Percentiles rank a stretch among this genome's conserved stretches.
Evolutionary conservation across 2,888 invertebrate species (phyloP).

Genomic region (Callyntrura sp.): DNA sequence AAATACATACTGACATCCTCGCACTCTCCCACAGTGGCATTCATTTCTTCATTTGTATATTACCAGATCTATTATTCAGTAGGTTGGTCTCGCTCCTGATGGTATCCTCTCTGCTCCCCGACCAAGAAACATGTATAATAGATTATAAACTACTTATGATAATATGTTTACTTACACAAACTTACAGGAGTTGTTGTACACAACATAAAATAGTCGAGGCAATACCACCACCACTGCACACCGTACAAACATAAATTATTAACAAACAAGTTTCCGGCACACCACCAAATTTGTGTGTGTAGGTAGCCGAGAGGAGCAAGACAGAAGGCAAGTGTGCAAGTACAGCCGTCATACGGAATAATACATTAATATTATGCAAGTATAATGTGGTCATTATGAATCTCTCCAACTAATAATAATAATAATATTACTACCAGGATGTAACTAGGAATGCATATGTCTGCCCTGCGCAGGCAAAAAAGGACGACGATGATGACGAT

Average conservation of each 20-base stretch:
- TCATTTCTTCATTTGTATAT: conserved; percentile 63
- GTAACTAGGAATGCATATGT: no score
- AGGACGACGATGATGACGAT: no score
- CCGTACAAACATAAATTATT: conserved; percentile 69
- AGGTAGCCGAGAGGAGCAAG: conserved; percentile 1
- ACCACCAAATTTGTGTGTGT: conserved; percentile 60
- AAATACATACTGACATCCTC: neutral
- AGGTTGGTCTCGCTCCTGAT: conserved; percentile 54
- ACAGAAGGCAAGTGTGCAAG: conserved; percentile 55
- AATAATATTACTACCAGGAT: no score
- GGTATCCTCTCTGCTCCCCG: conserved; percentile 43
- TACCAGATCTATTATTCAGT: conserved; percentile 71
- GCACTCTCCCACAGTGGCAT: conserved; percentile 47
- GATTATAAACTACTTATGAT: conserved; percentile 69
- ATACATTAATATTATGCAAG: conserved; percentile 27
- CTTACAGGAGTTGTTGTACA: conserved; percentile 23
- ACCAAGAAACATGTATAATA: conserved; percentile 24
- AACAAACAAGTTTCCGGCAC: conserved; percentile 77
- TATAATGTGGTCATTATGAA: conserved; percentile 43
- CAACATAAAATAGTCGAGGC: conserved; percentile 18
- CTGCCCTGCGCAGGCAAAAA: no score
- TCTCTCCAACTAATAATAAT: neutral
- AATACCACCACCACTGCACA: conserved; percentile 7
- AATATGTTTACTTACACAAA: conserved; percentile 63
- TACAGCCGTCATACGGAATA: neutral